Conservation (phyloP, 2,113 vertebrate genomes). For the Pterocles gutturalis region DNA sequence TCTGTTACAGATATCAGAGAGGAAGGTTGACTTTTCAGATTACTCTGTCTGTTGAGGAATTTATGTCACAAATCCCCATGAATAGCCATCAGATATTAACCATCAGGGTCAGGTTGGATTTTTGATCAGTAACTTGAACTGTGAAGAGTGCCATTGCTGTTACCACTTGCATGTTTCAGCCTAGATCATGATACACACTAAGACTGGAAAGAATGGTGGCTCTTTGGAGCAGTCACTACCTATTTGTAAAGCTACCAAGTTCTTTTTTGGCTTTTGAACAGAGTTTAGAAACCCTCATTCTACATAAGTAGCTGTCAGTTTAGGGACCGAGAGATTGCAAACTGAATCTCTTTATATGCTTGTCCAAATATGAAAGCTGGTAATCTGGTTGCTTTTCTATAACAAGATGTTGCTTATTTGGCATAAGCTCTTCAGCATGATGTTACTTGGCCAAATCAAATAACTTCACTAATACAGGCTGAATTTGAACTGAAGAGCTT, state of each 20-base stretch:
- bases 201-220: neutral
- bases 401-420: neutral
- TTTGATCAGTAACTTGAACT: neutral
- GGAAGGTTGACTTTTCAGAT: neutral
- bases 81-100: neutral
- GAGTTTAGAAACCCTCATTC: neutral
- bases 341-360: neutral
- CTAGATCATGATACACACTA: neutral
- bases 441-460: neutral
- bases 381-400: neutral
- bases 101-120: neutral
- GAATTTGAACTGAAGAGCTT: neutral
- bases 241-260: neutral
- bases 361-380: neutral
- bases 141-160: neutral
- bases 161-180: neutral
- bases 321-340: neutral
- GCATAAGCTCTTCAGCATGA: neutral
- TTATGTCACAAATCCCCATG: neutral
- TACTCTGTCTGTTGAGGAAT: neutral
- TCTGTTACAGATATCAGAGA: neutral
- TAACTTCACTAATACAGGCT: neutral
- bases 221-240: neutral
- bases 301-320: neutral
- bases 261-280: neutral